Evolutionary conservation across 2,113 vertebrate genomes (phyloP), one percentile per base, ranked within the genome.

Genomic region (Aepyceros melampus): DNA sequence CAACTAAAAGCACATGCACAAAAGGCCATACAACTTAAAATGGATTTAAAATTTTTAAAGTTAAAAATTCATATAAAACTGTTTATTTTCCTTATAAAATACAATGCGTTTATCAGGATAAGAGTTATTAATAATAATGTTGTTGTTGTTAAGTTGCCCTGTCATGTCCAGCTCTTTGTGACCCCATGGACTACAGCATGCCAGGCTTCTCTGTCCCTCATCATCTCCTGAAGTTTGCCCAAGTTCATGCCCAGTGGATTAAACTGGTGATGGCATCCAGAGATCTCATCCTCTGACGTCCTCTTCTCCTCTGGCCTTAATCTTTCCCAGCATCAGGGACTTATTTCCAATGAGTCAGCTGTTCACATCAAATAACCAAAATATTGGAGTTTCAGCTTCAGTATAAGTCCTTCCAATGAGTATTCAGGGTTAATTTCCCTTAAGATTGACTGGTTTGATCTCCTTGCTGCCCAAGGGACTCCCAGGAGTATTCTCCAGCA

Each of bases 51-150:
- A 2, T 3, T 53, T 3, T 53, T 71, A 67, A 53, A 94, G 51
- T 56, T 19, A 84, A 87, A 82, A 91, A 33, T n/a, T 40, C 55
- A 97, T 91, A 87, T 56, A 85, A 23, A 78, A 58, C 81, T n/a
- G 19, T 86, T 83, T 43, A 78, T 87, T 58, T 81, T 86, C 82
- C 1, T 62, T 82, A 7, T 33, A 84, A 3, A 88, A n/a, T 88
- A 12, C 2, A 88, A 53, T 87, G 76, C 1, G 92, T 95, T 79
- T 56, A 49, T 58, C 83, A 92, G 6, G 13, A 56, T 25, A 89
- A 67, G n/a, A 56, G 6, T 33, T 67, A 92, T 82, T 60, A 58
- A 67, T 40, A 76, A 74, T 91, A 10, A 51, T 33, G 21, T 12
- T 71, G n/a, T 23, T 67, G 17, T 21, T 71, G 17, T 71, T 36